phyloP scores from a whole-genome alignment of 1,140 invertebrate genomes.

The Penaeus chinensis region DNA sequence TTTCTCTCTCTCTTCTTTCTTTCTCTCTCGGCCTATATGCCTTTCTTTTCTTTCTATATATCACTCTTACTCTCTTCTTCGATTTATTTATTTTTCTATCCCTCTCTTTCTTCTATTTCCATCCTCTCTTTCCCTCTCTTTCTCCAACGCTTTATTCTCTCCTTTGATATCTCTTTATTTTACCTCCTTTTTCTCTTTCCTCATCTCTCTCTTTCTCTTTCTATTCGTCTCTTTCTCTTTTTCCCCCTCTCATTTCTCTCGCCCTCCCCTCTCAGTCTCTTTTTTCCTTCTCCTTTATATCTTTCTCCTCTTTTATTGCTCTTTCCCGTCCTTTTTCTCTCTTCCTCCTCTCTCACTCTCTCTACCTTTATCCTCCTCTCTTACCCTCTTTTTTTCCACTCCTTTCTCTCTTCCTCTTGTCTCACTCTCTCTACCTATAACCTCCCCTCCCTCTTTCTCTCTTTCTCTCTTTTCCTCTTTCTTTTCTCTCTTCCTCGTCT shows the following conservation, averaged over 20 bases:
- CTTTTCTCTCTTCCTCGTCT: too few relatives aligned
- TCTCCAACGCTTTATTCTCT: neutral
- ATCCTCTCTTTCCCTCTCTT: neutral
- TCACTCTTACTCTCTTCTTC: neutral
- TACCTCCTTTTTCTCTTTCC: neutral
- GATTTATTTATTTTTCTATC: neutral
- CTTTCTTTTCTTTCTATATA: neutral
- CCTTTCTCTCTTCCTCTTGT: neutral
- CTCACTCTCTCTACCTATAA: slow-evolving; percentile 7
- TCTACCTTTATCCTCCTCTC: too few relatives aligned
- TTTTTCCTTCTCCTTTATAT: neutral
- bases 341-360: neutral
- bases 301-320: neutral
- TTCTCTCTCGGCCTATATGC: neutral
- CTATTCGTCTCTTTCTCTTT: neutral
- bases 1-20: neutral
- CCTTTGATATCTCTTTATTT: neutral
- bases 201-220: neutral
- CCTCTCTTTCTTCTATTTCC: neutral
- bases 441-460: neutral
- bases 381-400: neutral
- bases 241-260: neutral
- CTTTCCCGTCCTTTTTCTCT: neutral
- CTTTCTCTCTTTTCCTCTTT: neutral
- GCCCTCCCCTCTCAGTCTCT: neutral